Conservation (phyloP, 1,140 invertebrate species). For the Sinella curviseta region DNA sequence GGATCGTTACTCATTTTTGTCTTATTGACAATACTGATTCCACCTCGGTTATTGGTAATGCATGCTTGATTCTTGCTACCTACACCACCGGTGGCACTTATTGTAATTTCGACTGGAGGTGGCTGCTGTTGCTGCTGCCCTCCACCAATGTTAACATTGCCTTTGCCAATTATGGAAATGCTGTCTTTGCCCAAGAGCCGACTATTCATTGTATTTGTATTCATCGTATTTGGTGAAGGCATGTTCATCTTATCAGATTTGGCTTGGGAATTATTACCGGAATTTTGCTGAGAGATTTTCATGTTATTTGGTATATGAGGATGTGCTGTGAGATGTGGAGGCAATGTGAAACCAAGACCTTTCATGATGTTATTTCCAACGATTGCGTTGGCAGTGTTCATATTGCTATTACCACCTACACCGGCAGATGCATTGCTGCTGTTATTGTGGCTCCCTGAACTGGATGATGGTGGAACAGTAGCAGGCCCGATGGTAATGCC, state of each 20-base stretch:
- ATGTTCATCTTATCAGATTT: no score
- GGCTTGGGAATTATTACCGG: no score
- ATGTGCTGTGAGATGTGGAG: constrained; percentile 25
- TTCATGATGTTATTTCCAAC: background rate
- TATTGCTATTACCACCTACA: background rate
- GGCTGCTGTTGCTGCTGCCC: background rate
- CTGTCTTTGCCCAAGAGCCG: background rate
- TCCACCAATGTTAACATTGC: background rate
- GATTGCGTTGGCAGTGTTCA: background rate
- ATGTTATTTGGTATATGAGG: constrained; percentile 3
- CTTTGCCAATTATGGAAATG: constrained; percentile 2
- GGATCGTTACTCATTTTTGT: background rate
- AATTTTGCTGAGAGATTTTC: background rate
- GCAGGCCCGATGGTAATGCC: constrained; percentile 40
- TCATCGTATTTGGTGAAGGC: background rate
- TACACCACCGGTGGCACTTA: background rate
- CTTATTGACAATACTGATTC: background rate
- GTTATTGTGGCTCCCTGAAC: background rate
- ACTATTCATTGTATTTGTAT: constrained; percentile 3
- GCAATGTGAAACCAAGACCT: constrained; percentile 9
- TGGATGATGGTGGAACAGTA: constrained; percentile 3
- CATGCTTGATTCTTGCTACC: background rate
- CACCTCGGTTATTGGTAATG: background rate
- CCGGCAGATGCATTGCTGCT: background rate
- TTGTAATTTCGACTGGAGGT: constrained; percentile 12